These are phyloP conservation scores for Ctenosaura bakeri DNA, from an alignment of 2,797 vertebrate species.

Conservation along the genomic window DNA sequence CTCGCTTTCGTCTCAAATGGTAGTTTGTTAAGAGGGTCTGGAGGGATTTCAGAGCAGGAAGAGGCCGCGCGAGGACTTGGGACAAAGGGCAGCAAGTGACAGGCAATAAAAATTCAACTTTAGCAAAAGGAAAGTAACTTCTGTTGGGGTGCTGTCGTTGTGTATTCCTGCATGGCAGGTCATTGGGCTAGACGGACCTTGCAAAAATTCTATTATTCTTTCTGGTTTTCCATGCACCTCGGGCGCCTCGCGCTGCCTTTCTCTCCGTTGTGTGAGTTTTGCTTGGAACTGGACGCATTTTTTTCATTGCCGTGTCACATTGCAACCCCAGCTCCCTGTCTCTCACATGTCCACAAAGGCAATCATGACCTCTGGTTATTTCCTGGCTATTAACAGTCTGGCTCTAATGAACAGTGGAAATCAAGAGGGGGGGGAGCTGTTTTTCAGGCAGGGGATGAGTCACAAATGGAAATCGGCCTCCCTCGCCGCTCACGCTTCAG, in stretches of 20 bases:
- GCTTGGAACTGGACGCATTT: neutral
- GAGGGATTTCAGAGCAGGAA: too few relatives aligned
- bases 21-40: neutral
- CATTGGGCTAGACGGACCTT: too few relatives aligned
- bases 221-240: neutral
- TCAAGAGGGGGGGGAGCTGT: slow-evolving; percentile 40
- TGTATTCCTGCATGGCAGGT: too few relatives aligned
- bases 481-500: slow-evolving; percentile 57
- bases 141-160: too few relatives aligned
- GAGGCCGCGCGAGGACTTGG: too few relatives aligned
- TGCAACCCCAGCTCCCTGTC: neutral
- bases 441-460: slow-evolving; percentile 66
- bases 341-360: neutral
- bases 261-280: neutral
- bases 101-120: too few relatives aligned
- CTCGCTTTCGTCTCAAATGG: too few relatives aligned
- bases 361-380: neutral
- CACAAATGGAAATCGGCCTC: slow-evolving; percentile 63
- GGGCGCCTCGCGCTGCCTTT: neutral
- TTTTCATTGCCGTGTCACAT: neutral
- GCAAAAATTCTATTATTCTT: neutral
- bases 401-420: slow-evolving; percentile 18
- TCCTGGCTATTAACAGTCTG: neutral
- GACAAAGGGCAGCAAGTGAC: too few relatives aligned
- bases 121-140: too few relatives aligned